Conservation (phyloP, 1,140 invertebrate species). For the Araneus ventricosus region DNA sequence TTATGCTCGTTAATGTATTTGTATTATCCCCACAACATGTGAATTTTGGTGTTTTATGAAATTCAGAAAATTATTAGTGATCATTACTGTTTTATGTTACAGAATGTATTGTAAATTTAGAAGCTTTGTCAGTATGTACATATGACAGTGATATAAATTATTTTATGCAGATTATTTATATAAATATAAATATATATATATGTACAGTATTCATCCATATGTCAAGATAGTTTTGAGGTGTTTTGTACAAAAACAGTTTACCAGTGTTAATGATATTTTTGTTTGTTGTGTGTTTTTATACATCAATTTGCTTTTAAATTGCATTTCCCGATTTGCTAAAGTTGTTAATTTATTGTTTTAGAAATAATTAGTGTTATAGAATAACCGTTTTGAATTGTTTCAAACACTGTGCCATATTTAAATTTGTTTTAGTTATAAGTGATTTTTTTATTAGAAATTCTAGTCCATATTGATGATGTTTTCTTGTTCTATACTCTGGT, state of each 20-base stretch:
- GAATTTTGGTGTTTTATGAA: conserved; percentile 4
- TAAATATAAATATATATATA: conserved; percentile 71
- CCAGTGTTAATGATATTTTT: conserved; percentile 60
- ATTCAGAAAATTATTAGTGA: conserved; percentile 17
- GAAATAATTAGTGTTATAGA: background rate
- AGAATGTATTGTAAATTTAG: conserved; percentile 71
- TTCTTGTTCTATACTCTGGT: background rate
- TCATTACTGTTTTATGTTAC: conserved; percentile 58
- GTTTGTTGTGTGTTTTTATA: conserved; percentile 73
- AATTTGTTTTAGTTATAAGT: background rate
- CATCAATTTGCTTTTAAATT: conserved; percentile 60
- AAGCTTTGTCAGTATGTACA: conserved; percentile 71
- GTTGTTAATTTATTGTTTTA: conserved; percentile 28
- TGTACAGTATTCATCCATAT: conserved; percentile 73
- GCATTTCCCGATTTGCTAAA: background rate
- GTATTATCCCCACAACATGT: background rate
- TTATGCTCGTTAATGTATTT: background rate
- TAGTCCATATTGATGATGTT: background rate
- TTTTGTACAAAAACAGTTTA: conserved; percentile 72
- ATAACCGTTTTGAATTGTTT: background rate
- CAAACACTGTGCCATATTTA: background rate
- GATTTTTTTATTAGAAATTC: conserved; percentile 13
- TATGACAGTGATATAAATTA: conserved; percentile 74
- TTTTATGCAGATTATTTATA: conserved; percentile 76
- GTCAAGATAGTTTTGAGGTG: conserved; percentile 71